Percentiles rank a stretch among this genome's conserved stretches.
These are phyloP conservation scores for Brevimyrus niger DNA, from an alignment of 2,113 vertebrate species.

Conservation along the genomic window DNA sequence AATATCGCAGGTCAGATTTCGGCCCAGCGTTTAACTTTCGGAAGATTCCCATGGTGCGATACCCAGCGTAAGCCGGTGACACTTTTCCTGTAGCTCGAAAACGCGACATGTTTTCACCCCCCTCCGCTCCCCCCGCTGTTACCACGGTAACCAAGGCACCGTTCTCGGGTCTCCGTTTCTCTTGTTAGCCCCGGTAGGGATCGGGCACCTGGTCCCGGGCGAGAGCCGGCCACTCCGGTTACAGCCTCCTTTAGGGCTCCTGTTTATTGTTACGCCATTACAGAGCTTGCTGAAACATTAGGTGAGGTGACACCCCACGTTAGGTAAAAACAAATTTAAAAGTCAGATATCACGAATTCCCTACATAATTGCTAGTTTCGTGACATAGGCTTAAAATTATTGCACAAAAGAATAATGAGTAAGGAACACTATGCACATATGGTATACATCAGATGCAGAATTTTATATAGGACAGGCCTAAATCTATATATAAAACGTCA, in stretches of 20 bases:
- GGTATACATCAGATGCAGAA: background rate
- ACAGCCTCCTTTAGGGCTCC: background rate
- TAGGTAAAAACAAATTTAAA: background rate
- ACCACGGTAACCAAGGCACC: slow-evolving; percentile 5
- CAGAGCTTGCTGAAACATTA: background rate
- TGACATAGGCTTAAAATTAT: background rate
- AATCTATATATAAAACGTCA: background rate
- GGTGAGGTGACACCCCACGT: background rate
- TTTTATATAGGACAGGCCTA: background rate
- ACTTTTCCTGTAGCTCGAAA: background rate
- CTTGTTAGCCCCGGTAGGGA: background rate
- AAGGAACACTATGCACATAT: background rate
- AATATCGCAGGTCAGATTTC: background rate
- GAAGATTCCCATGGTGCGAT: background rate
- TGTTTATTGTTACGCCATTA: background rate
- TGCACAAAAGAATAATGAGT: background rate
- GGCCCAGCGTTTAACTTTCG: background rate
- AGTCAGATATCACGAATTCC: background rate
- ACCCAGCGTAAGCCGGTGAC: background rate
- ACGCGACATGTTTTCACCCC: background rate
- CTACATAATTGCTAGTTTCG: background rate
- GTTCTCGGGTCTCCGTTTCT: background rate
- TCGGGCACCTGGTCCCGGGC: background rate
- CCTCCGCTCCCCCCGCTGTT: background rate
- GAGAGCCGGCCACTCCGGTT: background rate